Evolutionary conservation across 2,888 invertebrate genomes (phyloP).

Genomic region (Brachylomia viminalis): DNA sequence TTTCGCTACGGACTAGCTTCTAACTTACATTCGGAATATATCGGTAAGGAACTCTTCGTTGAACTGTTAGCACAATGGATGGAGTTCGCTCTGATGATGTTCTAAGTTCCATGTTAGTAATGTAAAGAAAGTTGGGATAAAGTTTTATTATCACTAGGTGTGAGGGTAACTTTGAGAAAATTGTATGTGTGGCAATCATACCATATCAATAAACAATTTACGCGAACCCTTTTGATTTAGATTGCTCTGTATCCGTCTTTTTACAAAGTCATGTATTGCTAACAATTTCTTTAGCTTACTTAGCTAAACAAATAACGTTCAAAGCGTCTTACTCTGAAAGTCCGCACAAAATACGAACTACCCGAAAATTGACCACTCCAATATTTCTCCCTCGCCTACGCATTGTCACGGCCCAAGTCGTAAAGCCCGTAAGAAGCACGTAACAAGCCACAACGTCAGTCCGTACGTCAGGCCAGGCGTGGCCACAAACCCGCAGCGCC

Average conservation of each 20-base stretch:
- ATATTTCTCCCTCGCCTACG: constrained; percentile 60
- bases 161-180: background rate
- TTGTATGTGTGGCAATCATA: background rate
- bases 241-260: background rate
- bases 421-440: constrained; percentile 60
- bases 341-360: constrained; percentile 39
- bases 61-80: constrained; percentile 55
- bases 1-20: constrained; percentile 67
- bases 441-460: constrained; percentile 60
- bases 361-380: constrained; percentile 57
- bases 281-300: background rate
- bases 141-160: constrained; percentile 24
- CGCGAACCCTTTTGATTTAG: background rate
- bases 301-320: background rate
- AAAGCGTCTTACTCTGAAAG: constrained; percentile 8
- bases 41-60: constrained; percentile 62
- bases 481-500: constrained; percentile 67
- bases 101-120: constrained; percentile 21
- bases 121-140: constrained; percentile 5
- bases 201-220: background rate
- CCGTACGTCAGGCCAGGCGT: constrained; percentile 60
- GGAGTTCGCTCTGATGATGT: constrained; percentile 49
- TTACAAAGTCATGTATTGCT: background rate
- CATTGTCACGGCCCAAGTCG: constrained; percentile 48
- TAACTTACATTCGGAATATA: constrained; percentile 70